These are phyloP conservation scores for Bradypodion ventrale DNA, from an alignment of 2,797 vertebrate species.

Conservation along the genomic window DNA sequence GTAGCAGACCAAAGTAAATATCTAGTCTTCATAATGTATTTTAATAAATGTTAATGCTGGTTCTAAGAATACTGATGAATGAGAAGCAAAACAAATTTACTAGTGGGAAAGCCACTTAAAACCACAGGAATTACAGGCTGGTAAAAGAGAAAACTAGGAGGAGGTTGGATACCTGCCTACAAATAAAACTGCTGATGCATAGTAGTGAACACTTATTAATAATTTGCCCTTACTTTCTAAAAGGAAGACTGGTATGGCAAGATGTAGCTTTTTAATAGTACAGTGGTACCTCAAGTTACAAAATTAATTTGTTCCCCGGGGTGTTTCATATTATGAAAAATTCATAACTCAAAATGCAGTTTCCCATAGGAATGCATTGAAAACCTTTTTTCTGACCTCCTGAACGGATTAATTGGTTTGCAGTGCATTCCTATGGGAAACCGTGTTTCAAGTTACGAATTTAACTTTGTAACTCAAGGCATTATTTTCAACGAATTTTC, in stretches of 20 bases:
- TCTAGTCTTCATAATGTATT: constrained; percentile 14
- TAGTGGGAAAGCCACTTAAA: constrained; percentile 47
- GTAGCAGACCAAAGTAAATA: constrained; percentile 25
- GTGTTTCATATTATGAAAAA: too few relatives aligned
- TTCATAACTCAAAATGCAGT: too few relatives aligned
- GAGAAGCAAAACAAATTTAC: constrained; percentile 38
- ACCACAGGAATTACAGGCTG: constrained; percentile 33
- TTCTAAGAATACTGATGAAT: constrained; percentile 39
- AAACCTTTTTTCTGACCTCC: too few relatives aligned
- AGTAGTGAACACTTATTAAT: constrained; percentile 4
- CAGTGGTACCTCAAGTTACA: too few relatives aligned
- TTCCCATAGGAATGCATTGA: too few relatives aligned
- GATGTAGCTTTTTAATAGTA: too few relatives aligned
- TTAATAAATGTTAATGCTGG: constrained; percentile 48
- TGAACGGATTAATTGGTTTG: too few relatives aligned
- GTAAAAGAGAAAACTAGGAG: constrained; percentile 11
- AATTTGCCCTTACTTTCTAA: neutral
- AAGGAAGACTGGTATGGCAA: neutral
- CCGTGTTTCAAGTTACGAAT: too few relatives aligned
- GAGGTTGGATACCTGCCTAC: constrained; percentile 13
- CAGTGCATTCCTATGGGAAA: too few relatives aligned
- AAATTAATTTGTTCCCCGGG: too few relatives aligned
- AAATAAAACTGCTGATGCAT: constrained; percentile 25
- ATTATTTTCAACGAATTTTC: too few relatives aligned
- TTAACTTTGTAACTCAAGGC: too few relatives aligned